Evolutionary conservation across 2,797 vertebrate genomes (phyloP), one percentile per base, ranked within the genome.

Genomic region (Ctenopoma kingsleyae): DNA sequence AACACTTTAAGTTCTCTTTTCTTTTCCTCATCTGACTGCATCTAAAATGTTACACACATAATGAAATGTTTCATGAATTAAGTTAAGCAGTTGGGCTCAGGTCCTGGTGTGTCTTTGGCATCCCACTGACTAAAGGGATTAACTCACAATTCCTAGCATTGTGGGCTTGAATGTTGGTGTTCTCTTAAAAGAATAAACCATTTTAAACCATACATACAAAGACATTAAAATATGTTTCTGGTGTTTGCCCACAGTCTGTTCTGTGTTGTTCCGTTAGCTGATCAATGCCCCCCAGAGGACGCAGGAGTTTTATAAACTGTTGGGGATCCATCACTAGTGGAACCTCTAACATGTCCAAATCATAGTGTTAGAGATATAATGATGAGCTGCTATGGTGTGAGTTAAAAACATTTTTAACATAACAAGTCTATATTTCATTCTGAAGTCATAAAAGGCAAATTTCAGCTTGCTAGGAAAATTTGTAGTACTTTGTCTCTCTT

Each of bases 271-370:
- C 70, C 78, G 65, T 85, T 79, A 51, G 79, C 67, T 83, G 58
- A 86, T 86, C 82, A 81, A 81, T 81, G 76, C 72, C 71, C 83
- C 76, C 85, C 62, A 62, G 81, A 88, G 87, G 81, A 83, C 2
- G 12, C 11, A 59, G 62, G 36, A 19, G 38, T 32, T 80, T 49
- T 70, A n/a, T 53, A 11, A 52, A 52, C 30, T 22, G 36, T 52
- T 66, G 32, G 60, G 40, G 19, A 55, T 74, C 48, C 67, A 25
- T 73, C 65, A 65, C 13, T 27, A 48, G 22, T 13, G 5, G 52
- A 36, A 3, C 19, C 23, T 63, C 40, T 49, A 30, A 66, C 47
- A 36, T 1, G 3, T n/a, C 15, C 32, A 61, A 59, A 57, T 64
- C 47, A 54, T 51, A 9, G 50, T 44, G 58, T 10, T 10, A 35